These are phyloP conservation scores for Ceratosolen fusciceps DNA, from an alignment of 1,140 invertebrate genomes.

Conservation along the genomic window DNA sequence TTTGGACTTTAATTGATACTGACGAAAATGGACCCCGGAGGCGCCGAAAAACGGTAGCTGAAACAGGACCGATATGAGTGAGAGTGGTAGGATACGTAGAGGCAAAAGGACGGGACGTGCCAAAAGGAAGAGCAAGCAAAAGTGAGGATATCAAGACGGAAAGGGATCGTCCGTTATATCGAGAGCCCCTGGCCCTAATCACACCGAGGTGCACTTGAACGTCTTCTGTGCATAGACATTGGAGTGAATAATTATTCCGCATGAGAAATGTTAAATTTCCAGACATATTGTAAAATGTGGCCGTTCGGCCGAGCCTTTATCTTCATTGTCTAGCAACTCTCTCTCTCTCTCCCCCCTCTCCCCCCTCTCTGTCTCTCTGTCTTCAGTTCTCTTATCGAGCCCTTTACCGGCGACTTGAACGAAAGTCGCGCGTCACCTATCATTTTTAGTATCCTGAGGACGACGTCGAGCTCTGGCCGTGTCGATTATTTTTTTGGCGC, in stretches of 20 bases:
- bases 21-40: no score
- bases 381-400: background rate
- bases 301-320: constrained; percentile 72
- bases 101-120: background rate
- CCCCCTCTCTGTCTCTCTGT: background rate
- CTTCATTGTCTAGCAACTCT: constrained; percentile 58
- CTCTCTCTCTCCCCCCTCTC: constrained; percentile 33
- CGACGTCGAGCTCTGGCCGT: background rate
- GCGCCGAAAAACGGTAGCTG: no score
- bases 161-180: constrained; percentile 58
- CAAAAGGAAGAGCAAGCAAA: background rate
- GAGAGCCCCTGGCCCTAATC: constrained; percentile 63
- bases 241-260: constrained; percentile 71
- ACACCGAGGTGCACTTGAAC: constrained; percentile 64
- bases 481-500: constrained; percentile 32
- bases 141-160: constrained; percentile 31
- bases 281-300: constrained; percentile 73
- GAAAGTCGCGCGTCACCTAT: background rate
- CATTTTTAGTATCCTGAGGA: constrained; percentile 15
- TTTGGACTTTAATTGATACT: no score
- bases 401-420: background rate
- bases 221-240: no score
- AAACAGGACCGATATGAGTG: no score
- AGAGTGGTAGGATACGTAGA: no score
- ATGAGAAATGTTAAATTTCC: constrained; percentile 73